Percentiles rank a stretch among this genome's conserved stretches.
Conservation (phyloP, 2,888 invertebrate genomes). For the Agrotis exclamationis region DNA sequence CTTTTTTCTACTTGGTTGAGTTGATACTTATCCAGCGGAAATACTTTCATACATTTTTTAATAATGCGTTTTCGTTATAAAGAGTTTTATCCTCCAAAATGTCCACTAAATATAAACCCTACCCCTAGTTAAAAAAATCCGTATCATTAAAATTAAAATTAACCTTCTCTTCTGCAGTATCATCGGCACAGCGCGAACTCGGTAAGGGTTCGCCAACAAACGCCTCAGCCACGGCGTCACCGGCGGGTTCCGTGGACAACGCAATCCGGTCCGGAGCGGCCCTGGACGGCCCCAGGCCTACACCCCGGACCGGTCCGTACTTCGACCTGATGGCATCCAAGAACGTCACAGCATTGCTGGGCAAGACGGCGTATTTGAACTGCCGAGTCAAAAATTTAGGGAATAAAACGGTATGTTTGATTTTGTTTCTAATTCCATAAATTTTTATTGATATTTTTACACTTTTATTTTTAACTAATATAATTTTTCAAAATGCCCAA, state of each 20-base stretch:
- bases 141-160: conserved; percentile 2
- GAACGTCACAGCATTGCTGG: conserved; percentile 95
- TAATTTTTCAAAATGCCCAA: no score
- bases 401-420: conserved; percentile 94
- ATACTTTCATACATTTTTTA: not conserved
- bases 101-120: not conserved
- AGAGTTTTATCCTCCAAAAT: not conserved
- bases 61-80: not conserved
- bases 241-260: conserved; percentile 91
- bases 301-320: conserved; percentile 93
- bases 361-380: conserved; percentile 97
- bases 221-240: conserved; percentile 85
- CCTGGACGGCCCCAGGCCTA: conserved; percentile 83
- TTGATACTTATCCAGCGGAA: not conserved
- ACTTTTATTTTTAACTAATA: no score
- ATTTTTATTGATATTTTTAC: no score
- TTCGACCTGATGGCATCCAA: conserved; percentile 94
- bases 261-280: conserved; percentile 83
- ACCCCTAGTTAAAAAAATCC: accelerated
- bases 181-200: conserved; percentile 88
- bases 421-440: no score
- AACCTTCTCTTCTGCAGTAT: conserved; percentile 76
- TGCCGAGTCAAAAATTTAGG: conserved; percentile 97
- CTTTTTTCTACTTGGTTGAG: not conserved
- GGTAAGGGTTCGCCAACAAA: conserved; percentile 83